Conservation (phyloP, 2,113 vertebrate genomes). For the Pollimyrus isidori region DNA sequence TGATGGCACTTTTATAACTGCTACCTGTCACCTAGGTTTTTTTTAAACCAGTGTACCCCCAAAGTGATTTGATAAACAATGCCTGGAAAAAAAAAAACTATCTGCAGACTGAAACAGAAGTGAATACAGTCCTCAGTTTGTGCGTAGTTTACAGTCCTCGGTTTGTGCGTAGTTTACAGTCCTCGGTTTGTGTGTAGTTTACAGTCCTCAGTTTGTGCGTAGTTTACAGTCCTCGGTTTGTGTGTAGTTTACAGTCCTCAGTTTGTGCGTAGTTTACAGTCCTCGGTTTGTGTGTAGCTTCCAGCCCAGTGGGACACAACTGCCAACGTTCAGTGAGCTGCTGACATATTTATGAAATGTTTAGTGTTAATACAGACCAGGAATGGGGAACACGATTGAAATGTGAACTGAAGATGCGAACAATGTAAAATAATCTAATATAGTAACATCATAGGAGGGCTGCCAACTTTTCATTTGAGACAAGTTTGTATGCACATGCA, state of each 20-base stretch:
- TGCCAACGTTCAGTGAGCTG: neutral
- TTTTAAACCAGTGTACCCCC: neutral
- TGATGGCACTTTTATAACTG: neutral
- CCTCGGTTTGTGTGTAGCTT: neutral
- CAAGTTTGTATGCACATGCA: neutral
- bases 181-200: neutral
- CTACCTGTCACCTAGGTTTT: neutral
- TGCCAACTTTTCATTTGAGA: neutral
- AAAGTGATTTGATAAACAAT: neutral
- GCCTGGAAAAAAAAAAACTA: neutral
- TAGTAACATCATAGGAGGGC: neutral
- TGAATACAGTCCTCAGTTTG: neutral
- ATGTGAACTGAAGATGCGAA: neutral
- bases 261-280: too few relatives aligned
- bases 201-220: neutral
- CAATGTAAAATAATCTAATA: neutral
- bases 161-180: neutral
- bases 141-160: neutral
- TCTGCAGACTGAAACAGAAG: neutral
- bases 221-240: neutral
- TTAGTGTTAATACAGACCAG: neutral
- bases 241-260: neutral
- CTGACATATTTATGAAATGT: constrained; percentile 5
- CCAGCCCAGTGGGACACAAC: neutral
- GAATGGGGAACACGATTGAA: neutral